A percentile compares a stretch with the other conserved stretches of the same genome.
These are phyloP conservation scores for Microtus ochrogaster DNA, from an alignment of 2,113 vertebrate genomes.

Conservation along the genomic window DNA sequence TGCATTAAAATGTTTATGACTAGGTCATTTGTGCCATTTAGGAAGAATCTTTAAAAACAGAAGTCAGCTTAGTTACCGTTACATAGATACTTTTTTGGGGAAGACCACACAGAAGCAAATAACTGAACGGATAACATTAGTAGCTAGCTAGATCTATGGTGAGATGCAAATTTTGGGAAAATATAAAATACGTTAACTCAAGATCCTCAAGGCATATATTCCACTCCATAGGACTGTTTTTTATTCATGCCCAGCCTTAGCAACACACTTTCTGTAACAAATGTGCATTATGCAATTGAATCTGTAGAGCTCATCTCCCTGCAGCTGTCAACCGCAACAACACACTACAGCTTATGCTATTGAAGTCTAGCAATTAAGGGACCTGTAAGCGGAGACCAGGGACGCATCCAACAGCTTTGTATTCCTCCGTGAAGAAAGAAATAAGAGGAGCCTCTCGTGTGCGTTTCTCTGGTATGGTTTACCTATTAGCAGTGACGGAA, in stretches of 20 bases:
- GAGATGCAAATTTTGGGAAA: conserved; percentile 76
- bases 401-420: neutral
- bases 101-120: conserved; percentile 57
- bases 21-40: conserved; percentile 78
- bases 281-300: neutral
- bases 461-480: conserved; percentile 14
- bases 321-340: neutral
- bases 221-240: neutral
- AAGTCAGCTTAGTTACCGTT: conserved; percentile 77
- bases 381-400: neutral
- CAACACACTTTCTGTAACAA: neutral
- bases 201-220: neutral
- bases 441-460: neutral
- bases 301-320: neutral
- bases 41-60: conserved; percentile 79
- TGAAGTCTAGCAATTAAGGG: conserved; percentile 11
- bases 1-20: conserved; percentile 84
- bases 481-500: neutral
- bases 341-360: neutral
- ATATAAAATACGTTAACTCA: neutral
- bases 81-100: conserved; percentile 53
- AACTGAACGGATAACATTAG: conserved; percentile 48
- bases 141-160: conserved; percentile 61
- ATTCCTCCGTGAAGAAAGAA: neutral
- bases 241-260: conserved; percentile 21